A percentile compares a stretch with the other conserved stretches of the same genome.
Conservation (phyloP, 2,113 vertebrate species). For the Spea bombifrons region DNA sequence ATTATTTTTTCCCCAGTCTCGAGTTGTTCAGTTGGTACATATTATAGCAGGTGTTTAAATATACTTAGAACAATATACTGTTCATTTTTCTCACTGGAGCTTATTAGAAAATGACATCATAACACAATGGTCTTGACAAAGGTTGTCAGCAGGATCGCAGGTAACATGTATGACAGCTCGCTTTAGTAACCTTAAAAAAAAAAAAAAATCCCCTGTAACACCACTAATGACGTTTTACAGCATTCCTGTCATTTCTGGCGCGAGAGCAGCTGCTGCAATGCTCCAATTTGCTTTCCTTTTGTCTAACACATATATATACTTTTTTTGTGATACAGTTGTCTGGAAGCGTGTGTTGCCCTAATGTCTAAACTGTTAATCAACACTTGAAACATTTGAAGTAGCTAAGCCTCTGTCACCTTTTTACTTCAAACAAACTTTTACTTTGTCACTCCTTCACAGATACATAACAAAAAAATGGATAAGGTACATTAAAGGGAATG, state of each 20-base stretch:
- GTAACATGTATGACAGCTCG: conserved; percentile 11
- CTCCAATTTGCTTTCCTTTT: conserved; percentile 22
- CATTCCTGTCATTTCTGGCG: conserved; percentile 28
- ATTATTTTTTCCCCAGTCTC: background rate
- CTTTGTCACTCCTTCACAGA: background rate
- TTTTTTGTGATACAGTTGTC: conserved; percentile 30
- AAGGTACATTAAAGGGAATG: background rate
- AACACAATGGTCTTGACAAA: conserved; percentile 34
- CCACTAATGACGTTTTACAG: background rate
- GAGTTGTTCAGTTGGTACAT: conserved; percentile 4
- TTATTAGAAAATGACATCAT: conserved; percentile 11
- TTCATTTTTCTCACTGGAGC: conserved; percentile 5
- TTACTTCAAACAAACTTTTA: background rate
- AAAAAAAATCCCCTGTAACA: background rate
- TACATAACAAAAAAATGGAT: background rate
- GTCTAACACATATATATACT: conserved; percentile 36
- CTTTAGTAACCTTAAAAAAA: background rate
- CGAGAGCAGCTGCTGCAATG: conserved; percentile 22
- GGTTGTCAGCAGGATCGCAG: conserved; percentile 14
- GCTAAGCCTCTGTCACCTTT: background rate
- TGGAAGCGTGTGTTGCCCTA: conserved; percentile 18
- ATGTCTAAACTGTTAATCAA: conserved; percentile 5
- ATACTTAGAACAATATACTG: conserved; percentile 21
- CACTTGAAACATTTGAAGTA: background rate
- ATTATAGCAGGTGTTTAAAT: conserved; percentile 16